A percentile compares a stretch with the other conserved stretches of the same genome.
Conservation (phyloP, 2,888 invertebrate genomes). For the Platypus cylindrus region DNA sequence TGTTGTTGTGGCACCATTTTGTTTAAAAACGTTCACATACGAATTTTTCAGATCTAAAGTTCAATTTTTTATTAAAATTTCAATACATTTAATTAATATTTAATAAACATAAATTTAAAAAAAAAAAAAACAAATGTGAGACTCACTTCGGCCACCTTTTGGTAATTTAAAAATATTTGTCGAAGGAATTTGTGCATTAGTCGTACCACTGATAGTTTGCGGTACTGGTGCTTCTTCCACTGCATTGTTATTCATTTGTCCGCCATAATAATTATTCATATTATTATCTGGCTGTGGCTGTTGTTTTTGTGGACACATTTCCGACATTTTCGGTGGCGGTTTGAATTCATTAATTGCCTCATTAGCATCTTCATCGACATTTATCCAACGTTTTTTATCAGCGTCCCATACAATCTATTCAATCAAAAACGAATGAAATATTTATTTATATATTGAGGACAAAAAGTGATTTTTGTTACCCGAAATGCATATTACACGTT, state of each 20-base stretch:
- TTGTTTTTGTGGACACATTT: conserved; percentile 31
- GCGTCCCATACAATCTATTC: conserved; percentile 88
- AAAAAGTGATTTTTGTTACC: no score
- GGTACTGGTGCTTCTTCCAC: no score
- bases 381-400: conserved; percentile 74
- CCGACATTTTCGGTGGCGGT: conserved; percentile 59
- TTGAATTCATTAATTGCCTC: conserved; percentile 40
- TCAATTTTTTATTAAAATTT: conserved; percentile 3
- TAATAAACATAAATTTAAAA: conserved; percentile 1
- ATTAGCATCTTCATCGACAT: conserved; percentile 61
- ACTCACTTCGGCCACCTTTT: conserved; percentile 62
- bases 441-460: no score
- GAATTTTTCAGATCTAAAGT: conserved; percentile 63
- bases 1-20: conserved; percentile 36
- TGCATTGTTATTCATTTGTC: background rate
- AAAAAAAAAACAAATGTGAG: background rate
- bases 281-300: no score
- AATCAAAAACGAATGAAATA: no score
- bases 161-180: conserved; percentile 72
- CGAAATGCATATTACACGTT: no score
- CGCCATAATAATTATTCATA: no score
- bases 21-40: conserved; percentile 85
- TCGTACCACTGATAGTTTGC: conserved; percentile 4
- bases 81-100: background rate
- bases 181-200: conserved; percentile 22